Base-by-base conservation (phyloP, 2,888 invertebrate species). In the Imbricaverruca yamaguchii region DNA sequence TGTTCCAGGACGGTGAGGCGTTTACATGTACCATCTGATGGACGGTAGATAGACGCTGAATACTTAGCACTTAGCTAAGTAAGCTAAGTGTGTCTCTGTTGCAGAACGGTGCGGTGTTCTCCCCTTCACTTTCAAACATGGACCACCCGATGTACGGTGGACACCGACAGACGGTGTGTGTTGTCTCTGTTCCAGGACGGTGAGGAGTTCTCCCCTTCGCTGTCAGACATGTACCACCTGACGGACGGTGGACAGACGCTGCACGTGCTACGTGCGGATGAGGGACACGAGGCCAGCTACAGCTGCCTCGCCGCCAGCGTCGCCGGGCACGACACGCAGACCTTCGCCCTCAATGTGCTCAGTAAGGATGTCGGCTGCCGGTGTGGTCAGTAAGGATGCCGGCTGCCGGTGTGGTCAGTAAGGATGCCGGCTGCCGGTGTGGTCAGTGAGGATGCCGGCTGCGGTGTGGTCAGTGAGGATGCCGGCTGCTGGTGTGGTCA, bases 241-340 rank as follows among this genome's bases (percentile, higher is more conserved):
- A 74, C 74, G 15, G 65, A 80, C 53, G 80, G 56, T 4, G 80
- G 65, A 18, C 81, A 61, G 78, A 55, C 63, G 18, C 81, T 83
- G 77, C 53, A 80, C 15, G n/a, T 83, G 53, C 65, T 15, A 9
- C 80, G 81, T 59, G 83, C 81, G 2, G 81, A 69, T 56, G 65
- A 78, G 65, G 81, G 82, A 0, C 81, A 83, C 80, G 82, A 53
- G 15, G 83, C 82, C 11, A 82, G 82, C 53, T 83, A 83, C 79
- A 83, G 81, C 77, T 83, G 83, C 69, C 79, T 81, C 23, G 83
- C 83, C 21, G 81, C 82, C 67, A 83, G 82, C 80, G 82, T 81
- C 80, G 83, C 82, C n/a, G 83, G 83, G 15, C 80, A 82, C 21
- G 56, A 82, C 21, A 81, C 82, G 56, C 83, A 83, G 77, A 82